Base-by-base conservation (phyloP, 2,113 vertebrate species). In the Coregonus clupeaformis region DNA sequence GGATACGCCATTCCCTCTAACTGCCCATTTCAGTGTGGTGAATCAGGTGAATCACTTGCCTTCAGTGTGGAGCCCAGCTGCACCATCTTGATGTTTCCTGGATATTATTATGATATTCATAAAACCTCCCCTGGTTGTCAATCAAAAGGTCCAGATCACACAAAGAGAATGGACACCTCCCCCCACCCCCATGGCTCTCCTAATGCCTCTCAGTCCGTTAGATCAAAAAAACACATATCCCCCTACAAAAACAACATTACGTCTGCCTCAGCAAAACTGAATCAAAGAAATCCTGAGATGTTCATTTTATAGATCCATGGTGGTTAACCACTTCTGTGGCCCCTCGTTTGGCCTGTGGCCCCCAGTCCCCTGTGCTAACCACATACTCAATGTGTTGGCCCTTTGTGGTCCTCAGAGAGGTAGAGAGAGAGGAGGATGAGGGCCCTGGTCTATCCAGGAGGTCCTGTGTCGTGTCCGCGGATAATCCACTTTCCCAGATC, bases 401-500 rank as follows among this genome's bases (percentile, higher is more conserved):
- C 49, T 52, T 52, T 68, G 66, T 5, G 52, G 30, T 30, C 6
- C 66, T 13, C 55, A 55, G 25, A 16, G 63, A 1, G 11, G 9
- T 42, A 2, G 64, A 22, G n/a, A n/a, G 25, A 67, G 22, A 55
- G 62, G 27, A 25, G 20, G 11, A 29, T 25, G 52, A 5, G 29
- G 42, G 70, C 74, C 73, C 68, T 60, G 6, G 6, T 24, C 12
- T 13, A n/a, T 22, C 12, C 73, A 55, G 68, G 57, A 78, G 65
- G 59, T 76, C 69, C 73, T 18, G 25, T 69, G 80, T 75, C 79
- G 69, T 72, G 75, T 68, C 78, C 67, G 84, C 68, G 69, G 74
- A 84, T 69, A 89, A 89, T 91, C 89, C 87, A 87, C 84, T 86
- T 85, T 86, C 82, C 77, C 76, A 81, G 89, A 86, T 89, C 84